Base-by-base conservation (phyloP, 2,888 invertebrate genomes). In the Buathra laborator region DNA sequence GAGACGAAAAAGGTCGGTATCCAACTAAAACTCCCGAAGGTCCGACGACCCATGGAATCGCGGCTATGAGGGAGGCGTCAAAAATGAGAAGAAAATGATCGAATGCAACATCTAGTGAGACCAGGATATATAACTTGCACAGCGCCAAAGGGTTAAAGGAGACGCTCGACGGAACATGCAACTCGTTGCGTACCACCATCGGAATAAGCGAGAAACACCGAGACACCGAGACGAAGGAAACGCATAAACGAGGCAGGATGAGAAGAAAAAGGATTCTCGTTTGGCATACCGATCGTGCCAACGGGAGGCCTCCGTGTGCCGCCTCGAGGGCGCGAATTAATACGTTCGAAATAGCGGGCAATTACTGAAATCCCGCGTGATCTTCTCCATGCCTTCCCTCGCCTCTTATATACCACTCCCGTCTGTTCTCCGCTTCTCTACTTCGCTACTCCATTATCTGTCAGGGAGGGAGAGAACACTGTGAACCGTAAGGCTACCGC, bases 281-380 rank as follows among this genome's bases (percentile, higher is more conserved):
- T 37, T 9, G 81, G 85, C 86, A 85, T 86, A 83, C 86, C 86
- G 84, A 86, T 79, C 86, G 56, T 86, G 77, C 82, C 76, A 24
- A 62, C 46, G 70, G 64, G 72, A 53, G 56, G 46, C 46, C 51
- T 59, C 59, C 14, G 24, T 59, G 68, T 12, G 67, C 66, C 51
- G 48, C 67, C 80, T 84, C 76, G 80, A 77, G 84, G 80, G 76
- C 81, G 84, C 81, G 84, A 86, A 87, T 87, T 87, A 87, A 86
- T 86, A 80, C 83, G 84, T 84, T 86, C 77, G 82, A 78, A 86
- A 84, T 84, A 86, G 80, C 74, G 67, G 80, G 76, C 86, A 78
- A 77, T 87, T 87, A 84, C 87, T 80, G 85, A 83, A 85, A 83
- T 80, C 75, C 77, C 51, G 51, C 59, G 59, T 70, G 71, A 70